phyloP scores from a whole-genome alignment of 2,113 vertebrate genomes.

The Machaerirhynchus nigripectus region DNA sequence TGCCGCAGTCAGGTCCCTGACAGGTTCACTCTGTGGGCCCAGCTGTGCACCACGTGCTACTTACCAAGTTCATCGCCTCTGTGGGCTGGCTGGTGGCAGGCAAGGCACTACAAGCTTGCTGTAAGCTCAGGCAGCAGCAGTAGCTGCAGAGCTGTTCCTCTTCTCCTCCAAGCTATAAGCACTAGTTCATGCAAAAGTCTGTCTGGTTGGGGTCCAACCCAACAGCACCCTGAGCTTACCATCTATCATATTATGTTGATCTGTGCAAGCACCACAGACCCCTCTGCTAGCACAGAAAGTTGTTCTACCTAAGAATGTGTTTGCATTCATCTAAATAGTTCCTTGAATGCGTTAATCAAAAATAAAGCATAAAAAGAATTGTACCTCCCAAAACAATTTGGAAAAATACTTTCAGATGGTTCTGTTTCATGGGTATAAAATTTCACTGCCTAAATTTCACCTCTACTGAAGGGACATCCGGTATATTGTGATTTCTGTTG shows the following conservation, averaged over 20 bases:
- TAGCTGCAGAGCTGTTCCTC: not conserved
- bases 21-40: not conserved
- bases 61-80: not conserved
- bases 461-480: not conserved
- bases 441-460: not conserved
- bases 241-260: not conserved
- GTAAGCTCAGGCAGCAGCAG: not conserved
- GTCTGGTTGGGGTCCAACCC: rapidly evolving
- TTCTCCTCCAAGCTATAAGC: not conserved
- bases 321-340: not conserved
- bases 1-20: rapidly evolving
- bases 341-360: not conserved
- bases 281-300: not conserved
- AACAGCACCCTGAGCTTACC: rapidly evolving
- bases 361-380: not conserved
- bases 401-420: not conserved
- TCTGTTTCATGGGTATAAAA: not conserved
- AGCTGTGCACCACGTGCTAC: rapidly evolving
- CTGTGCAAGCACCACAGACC: not conserved
- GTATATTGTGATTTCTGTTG: not conserved
- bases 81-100: not conserved
- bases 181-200: not conserved
- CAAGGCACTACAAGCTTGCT: not conserved
- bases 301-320: not conserved
- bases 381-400: not conserved